Evolutionary conservation across 2,113 vertebrate species (phyloP).

Genomic region (Aphyosemion australe): DNA sequence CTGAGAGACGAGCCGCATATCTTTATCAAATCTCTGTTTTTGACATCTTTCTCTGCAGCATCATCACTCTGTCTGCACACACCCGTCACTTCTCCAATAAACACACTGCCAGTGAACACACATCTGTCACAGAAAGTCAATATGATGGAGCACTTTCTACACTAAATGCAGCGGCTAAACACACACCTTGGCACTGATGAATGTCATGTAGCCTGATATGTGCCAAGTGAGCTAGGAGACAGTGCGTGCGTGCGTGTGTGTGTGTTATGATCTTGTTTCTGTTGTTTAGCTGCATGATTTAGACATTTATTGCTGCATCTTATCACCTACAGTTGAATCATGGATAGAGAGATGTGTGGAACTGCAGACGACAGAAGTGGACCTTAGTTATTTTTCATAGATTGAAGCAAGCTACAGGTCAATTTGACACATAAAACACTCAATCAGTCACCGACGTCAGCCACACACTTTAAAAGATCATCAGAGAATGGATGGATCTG

Average conservation of each 20-base stretch:
- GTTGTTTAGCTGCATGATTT: not conserved
- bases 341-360: not conserved
- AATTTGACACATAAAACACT: not conserved
- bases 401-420: not conserved
- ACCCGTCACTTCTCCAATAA: conserved; percentile 6
- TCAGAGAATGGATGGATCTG: no score
- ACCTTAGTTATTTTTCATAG: not conserved
- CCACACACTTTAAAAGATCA: no score
- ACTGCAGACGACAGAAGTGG: not conserved
- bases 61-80: conserved; percentile 28
- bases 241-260: conserved; percentile 7
- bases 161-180: conserved; percentile 45
- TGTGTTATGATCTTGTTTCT: not conserved
- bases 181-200: conserved; percentile 57
- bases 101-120: conserved; percentile 22
- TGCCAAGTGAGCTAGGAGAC: conserved; percentile 3
- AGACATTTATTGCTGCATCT: conserved; percentile 1
- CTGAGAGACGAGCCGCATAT: conserved; percentile 12
- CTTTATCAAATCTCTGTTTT: conserved; percentile 34
- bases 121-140: conserved; percentile 47
- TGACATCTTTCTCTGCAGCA: conserved; percentile 37
- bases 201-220: conserved; percentile 28
- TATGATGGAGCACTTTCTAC: conserved; percentile 56
- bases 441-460: no score
- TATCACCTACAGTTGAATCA: conserved; percentile 2